phyloP scores from a whole-genome alignment of 2,113 vertebrate species.

The Prunella fulvescens region DNA sequence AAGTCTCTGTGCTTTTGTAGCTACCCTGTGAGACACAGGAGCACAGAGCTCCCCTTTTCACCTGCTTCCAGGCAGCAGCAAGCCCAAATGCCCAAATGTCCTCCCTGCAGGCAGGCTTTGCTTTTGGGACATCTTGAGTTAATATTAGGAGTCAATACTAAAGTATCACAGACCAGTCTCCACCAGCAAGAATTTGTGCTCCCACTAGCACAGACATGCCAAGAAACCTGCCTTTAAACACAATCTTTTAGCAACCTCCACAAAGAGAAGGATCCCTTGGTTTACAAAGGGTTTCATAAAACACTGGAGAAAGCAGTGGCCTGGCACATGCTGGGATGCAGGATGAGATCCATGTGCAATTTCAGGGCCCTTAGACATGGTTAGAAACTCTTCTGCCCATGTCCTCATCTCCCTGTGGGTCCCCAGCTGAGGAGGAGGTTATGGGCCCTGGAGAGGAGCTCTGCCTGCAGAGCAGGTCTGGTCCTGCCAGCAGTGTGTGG shows the following conservation, averaged over 20 bases:
- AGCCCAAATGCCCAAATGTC: neutral
- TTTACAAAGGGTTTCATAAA: neutral
- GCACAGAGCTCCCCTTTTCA: neutral
- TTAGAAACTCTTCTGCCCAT: neutral
- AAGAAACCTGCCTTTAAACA: neutral
- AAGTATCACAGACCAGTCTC: neutral
- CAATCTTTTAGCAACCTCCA: neutral
- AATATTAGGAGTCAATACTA: neutral
- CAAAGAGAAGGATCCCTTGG: neutral
- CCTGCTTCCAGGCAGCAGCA: neutral
- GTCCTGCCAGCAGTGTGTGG: neutral
- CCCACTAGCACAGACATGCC: neutral
- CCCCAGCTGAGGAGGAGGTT: neutral
- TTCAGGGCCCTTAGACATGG: neutral
- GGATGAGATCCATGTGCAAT: fast-evolving
- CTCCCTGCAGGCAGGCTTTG: neutral
- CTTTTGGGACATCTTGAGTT: neutral
- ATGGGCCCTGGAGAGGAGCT: neutral
- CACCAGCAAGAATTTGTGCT: neutral
- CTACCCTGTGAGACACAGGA: neutral
- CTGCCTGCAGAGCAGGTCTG: neutral
- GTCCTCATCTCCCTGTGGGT: too few species aligned
- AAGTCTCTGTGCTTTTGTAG: neutral
- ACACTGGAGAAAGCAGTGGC: neutral
- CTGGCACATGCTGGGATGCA: neutral